A percentile compares a stretch with the other conserved stretches of the same genome.
These are phyloP conservation scores for Nowickia ferox DNA, from an alignment of 2,888 invertebrate genomes.

Conservation along the genomic window DNA sequence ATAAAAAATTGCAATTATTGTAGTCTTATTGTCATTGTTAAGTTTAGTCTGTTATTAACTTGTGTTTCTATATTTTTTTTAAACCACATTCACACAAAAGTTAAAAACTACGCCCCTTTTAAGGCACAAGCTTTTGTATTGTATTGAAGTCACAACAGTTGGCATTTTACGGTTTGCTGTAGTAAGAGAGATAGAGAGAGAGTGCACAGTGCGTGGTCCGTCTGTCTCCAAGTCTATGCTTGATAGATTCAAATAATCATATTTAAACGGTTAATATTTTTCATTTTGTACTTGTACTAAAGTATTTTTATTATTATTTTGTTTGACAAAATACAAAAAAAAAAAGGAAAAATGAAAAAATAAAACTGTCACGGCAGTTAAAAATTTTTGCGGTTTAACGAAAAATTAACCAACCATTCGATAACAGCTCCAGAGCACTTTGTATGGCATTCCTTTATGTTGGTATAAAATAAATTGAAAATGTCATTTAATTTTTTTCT, in stretches of 20 bases:
- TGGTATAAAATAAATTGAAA: conserved; percentile 24
- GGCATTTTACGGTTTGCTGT: conserved; percentile 46
- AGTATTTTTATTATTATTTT: conserved; percentile 32
- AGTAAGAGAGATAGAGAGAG: background rate
- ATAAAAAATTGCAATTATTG: conserved; percentile 63
- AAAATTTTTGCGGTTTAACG: conserved; percentile 64
- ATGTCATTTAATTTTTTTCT: conserved; percentile 12
- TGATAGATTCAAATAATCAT: conserved; percentile 69
- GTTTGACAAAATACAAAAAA: background rate
- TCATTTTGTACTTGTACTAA: conserved; percentile 17
- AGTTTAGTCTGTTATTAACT: conserved; percentile 65
- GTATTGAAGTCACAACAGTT: conserved; percentile 58
- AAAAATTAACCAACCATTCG: conserved; percentile 57
- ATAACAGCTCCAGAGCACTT: conserved; percentile 17
- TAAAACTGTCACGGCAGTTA: conserved; percentile 70
- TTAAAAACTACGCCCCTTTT: conserved; percentile 54
- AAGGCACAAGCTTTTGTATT: conserved; percentile 57
- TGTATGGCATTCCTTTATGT: conserved; percentile 26
- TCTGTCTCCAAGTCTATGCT: conserved; percentile 51
- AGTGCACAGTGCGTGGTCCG: background rate
- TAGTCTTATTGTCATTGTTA: conserved; percentile 62
- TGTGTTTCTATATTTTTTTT: conserved; percentile 46
- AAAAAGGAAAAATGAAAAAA: conserved; percentile 15
- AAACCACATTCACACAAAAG: conserved; percentile 27
- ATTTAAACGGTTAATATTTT: conserved; percentile 47